These are phyloP conservation scores for Anastrepha obliqua DNA, from an alignment of 1,140 invertebrate species.

Conservation along the genomic window DNA sequence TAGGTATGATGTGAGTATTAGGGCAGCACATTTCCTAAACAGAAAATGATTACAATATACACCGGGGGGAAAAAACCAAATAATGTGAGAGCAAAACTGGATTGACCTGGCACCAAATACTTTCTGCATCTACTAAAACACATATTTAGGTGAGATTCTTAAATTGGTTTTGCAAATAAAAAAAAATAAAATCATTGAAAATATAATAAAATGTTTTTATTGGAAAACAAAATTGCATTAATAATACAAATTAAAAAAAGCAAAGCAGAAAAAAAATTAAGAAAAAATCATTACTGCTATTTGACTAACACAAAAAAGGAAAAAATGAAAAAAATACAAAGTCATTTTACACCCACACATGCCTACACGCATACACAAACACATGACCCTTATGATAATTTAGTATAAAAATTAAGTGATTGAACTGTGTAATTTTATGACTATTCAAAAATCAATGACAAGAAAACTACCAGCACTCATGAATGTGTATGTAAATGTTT, in stretches of 20 bases:
- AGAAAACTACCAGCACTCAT: not conserved
- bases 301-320: not conserved
- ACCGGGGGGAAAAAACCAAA: no score
- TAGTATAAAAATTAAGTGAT: slow-evolving; percentile 29
- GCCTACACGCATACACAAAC: not conserved
- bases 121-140: no score
- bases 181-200: not conserved
- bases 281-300: not conserved
- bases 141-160: no score
- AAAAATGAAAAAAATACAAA: not conserved
- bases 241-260: no score
- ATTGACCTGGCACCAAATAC: no score
- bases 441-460: not conserved
- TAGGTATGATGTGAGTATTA: no score
- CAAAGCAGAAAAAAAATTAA: no score
- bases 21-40: no score
- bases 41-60: no score
- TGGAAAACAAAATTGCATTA: not conserved
- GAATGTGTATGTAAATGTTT: not conserved
- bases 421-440: slow-evolving; percentile 27
- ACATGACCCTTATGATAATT: not conserved
- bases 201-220: not conserved
- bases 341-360: not conserved
- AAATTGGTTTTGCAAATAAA: no score
- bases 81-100: no score